These are phyloP conservation scores for Bombus affinis DNA, from an alignment of 1,140 invertebrate species.

Conservation along the genomic window DNA sequence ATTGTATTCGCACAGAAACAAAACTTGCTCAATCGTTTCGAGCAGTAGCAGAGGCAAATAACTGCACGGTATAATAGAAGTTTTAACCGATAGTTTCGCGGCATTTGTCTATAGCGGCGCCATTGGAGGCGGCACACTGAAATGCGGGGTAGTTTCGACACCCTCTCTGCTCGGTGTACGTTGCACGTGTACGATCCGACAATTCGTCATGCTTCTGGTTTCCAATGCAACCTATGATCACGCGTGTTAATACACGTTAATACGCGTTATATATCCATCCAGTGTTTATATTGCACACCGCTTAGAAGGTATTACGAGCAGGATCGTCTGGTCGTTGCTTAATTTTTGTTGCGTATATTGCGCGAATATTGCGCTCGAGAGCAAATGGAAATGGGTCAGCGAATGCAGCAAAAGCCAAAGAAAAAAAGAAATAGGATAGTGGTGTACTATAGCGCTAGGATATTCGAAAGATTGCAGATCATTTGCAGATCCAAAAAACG, in stretches of 20 bases:
- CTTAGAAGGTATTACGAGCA: slow-evolving; percentile 44
- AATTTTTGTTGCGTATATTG: too few relatives aligned
- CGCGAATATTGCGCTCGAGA: background rate
- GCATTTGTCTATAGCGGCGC: slow-evolving; percentile 33
- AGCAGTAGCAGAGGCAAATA: background rate
- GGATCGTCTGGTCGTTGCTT: too few relatives aligned
- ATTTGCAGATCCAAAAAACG: background rate
- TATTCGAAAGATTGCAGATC: background rate
- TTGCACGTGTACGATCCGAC: slow-evolving; percentile 53
- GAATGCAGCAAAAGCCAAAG: background rate
- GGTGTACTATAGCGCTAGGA: too few relatives aligned
- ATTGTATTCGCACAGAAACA: background rate
- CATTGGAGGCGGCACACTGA: slow-evolving; percentile 32
- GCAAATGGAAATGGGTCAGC: background rate
- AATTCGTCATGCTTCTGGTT: slow-evolving; percentile 63
- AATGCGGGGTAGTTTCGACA: slow-evolving; percentile 21
- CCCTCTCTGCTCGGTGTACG: background rate
- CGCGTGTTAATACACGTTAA: slow-evolving; percentile 64
- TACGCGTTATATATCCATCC: slow-evolving; percentile 59
- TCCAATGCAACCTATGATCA: slow-evolving; percentile 54
- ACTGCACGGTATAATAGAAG: background rate
- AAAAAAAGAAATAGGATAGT: background rate
- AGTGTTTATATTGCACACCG: slow-evolving; percentile 62
- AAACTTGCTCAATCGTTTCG: background rate
- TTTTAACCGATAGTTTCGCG: background rate